These are phyloP conservation scores for Drosophila subquinaria DNA, from an alignment of 2,888 invertebrate genomes.

Conservation along the genomic window DNA sequence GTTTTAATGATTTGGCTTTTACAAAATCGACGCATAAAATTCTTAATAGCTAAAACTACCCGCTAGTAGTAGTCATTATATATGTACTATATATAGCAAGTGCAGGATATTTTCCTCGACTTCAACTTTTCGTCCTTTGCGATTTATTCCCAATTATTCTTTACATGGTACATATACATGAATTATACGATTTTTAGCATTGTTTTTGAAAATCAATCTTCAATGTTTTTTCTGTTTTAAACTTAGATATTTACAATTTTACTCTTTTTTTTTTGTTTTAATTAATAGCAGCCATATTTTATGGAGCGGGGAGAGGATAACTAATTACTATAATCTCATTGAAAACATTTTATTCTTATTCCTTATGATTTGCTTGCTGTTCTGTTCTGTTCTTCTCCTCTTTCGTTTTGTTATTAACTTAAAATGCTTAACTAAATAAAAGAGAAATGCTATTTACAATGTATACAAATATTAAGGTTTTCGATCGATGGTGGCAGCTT, in stretches of 20 bases:
- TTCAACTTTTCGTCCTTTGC: constrained; percentile 10
- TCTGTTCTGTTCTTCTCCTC: constrained; percentile 21
- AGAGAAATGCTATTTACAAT: constrained; percentile 55
- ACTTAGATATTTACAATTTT: constrained; percentile 56
- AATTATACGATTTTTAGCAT: constrained; percentile 37
- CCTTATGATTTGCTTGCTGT: constrained; percentile 23
- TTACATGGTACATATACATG: constrained; percentile 58
- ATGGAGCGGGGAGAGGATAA: constrained; percentile 24
- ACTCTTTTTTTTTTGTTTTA: constrained; percentile 5
- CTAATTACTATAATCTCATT: constrained; percentile 72
- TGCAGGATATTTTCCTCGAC: constrained; percentile 27
- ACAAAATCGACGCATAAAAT: constrained; percentile 77
- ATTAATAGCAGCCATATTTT: constrained; percentile 30
- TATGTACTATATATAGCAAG: constrained; percentile 33
- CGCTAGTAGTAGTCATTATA: constrained; percentile 32
- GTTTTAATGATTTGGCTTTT: constrained; percentile 45
- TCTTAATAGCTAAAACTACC: constrained; percentile 60
- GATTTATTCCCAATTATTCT: constrained; percentile 40
- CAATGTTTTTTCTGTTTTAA: constrained; percentile 12
- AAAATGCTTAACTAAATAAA: constrained; percentile 53
- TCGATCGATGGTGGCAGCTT: constrained; percentile 58
- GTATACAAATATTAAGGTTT: constrained; percentile 55
- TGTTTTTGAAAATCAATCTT: constrained; percentile 33
- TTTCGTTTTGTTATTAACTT: constrained; percentile 29
- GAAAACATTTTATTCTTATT: constrained; percentile 37